Conservation (phyloP, 2,113 vertebrate species). For the Lepidiolamprologus cunningtoni region DNA sequence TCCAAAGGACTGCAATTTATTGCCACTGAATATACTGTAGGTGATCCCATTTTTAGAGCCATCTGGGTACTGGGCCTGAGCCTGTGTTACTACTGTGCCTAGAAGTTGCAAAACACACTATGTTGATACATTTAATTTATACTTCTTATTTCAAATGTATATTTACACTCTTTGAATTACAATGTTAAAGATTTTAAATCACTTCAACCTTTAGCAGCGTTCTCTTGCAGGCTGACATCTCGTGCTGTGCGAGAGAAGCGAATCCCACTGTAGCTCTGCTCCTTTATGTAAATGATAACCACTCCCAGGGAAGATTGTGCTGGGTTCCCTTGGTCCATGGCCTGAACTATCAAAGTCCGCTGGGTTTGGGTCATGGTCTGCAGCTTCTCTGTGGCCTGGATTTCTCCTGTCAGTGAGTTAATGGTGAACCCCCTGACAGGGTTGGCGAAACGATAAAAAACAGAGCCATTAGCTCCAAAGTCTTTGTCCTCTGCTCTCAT, state of each 20-base stretch:
- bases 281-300: constrained; percentile 82
- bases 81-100: constrained; percentile 81
- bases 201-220: constrained; percentile 80
- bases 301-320: constrained; percentile 88
- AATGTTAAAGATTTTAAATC: background rate
- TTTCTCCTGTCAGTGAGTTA: constrained; percentile 90
- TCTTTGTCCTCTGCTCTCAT: constrained; percentile 92
- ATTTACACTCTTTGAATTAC: background rate
- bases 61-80: constrained; percentile 78
- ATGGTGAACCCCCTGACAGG: constrained; percentile 80
- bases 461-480: constrained; percentile 91
- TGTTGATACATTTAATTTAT: background rate
- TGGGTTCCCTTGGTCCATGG: constrained; percentile 88
- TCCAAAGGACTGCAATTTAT: constrained; percentile 79
- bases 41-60: constrained; percentile 81
- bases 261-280: constrained; percentile 80
- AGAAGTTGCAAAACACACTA: background rate
- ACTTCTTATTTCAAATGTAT: background rate
- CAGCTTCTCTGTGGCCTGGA: constrained; percentile 81
- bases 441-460: constrained; percentile 86
- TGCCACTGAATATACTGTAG: constrained; percentile 93
- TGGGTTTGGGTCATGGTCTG: constrained; percentile 74
- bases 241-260: constrained; percentile 79
- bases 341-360: constrained; percentile 86
- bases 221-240: constrained; percentile 84